phyloP scores from a whole-genome alignment of 2,888 invertebrate genomes.

The Pherbina coryleti region DNA sequence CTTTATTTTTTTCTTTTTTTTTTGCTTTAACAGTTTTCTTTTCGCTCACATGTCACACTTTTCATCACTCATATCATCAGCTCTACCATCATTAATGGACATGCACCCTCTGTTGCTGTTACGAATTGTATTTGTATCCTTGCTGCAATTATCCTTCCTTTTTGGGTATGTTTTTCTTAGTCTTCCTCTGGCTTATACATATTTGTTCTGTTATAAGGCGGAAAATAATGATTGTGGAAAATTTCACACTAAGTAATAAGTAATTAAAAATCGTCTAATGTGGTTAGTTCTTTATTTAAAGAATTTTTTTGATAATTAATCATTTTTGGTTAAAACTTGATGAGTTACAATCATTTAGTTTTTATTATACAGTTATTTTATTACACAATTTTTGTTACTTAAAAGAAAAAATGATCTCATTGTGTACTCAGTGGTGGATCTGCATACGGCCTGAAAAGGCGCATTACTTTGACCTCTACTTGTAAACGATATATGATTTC shows the following conservation, averaged over 20 bases:
- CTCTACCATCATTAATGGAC: neutral
- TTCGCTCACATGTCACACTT: constrained; percentile 19
- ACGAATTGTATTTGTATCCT: neutral
- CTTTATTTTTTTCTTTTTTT: no score
- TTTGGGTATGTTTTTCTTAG: neutral
- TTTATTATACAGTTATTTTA: no score
- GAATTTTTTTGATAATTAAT: no score
- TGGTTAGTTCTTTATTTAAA: no score
- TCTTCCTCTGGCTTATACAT: neutral
- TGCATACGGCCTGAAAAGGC: no score
- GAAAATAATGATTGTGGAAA: neutral
- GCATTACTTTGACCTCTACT: no score
- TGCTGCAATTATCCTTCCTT: neutral
- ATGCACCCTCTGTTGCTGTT: constrained; percentile 11
- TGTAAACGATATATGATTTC: no score
- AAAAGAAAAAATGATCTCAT: no score
- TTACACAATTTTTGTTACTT: no score
- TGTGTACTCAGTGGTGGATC: no score
- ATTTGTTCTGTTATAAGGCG: neutral
- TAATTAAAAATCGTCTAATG: neutral
- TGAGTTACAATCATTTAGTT: no score
- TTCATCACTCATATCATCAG: neutral
- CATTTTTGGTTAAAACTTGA: no score
- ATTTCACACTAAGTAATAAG: neutral
- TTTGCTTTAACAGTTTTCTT: neutral